Evolutionary conservation across 2,113 vertebrate species (phyloP), one percentile per base, ranked within the genome.

Genomic region (Struthio camelus): DNA sequence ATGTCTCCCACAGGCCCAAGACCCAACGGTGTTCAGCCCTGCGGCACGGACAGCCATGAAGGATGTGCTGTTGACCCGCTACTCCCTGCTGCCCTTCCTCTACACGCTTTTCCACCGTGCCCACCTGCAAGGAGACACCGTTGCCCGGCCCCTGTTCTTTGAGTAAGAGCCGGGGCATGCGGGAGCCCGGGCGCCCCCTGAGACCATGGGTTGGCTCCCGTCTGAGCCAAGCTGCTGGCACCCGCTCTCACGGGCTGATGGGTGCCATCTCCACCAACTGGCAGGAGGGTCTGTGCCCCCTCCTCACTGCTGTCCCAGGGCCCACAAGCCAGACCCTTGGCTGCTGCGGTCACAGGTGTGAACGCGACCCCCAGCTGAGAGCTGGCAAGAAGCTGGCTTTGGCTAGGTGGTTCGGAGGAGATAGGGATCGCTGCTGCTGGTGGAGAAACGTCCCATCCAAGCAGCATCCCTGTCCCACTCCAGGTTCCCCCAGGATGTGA

Each of bases 61-160:
- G 80, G 91, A 98, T 0, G 98, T 97, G 20, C 98, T 99, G 79
- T 97, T 99, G 73, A 97, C 98, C 34, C 98, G 99, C 36, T 99
- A 99, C 30, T 97, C 98, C n/a, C 98, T 99, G 82, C 98, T 98
- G 95, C 99, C 99, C 2, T 92, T 98, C 65, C 98, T 99, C 87
- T 99, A 99, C 97, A 99, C 99, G 0, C 99, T 99, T 61, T 99
- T 99, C 91, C 98, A 99, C 90, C 98, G 83, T 7, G 98, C 99
- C 14, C 98, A 99, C 30, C 66, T 97, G 15, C 97, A 96, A 4
- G 99, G 98, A 64, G 98, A 98, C 95, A 99, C 99, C 0, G 98
- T 99, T 0, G 98, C 98, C 27, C 97, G 98, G 11, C 98, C 99
- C 1, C 75, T 99, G 62, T 98, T 99, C 89, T 99, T 99, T 84